Evolutionary conservation across 2,113 vertebrate species (phyloP).

Genomic region (Ariopsis seemanni): DNA sequence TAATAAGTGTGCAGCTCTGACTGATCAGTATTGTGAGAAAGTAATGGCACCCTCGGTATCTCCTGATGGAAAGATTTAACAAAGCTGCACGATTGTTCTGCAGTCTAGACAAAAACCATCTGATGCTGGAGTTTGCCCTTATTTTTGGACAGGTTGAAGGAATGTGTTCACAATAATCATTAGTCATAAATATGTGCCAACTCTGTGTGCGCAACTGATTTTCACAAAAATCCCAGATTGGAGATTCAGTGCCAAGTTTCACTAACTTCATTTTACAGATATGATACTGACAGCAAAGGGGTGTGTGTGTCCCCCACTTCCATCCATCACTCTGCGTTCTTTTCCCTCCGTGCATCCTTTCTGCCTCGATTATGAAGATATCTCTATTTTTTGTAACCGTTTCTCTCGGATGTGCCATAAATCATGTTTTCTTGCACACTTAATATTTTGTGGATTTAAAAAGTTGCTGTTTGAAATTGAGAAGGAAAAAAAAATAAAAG

Average conservation of each 20-base stretch:
- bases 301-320: conserved; percentile 38
- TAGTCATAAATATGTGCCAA: conserved; percentile 4
- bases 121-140: not conserved
- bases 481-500: conserved; percentile 59
- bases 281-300: conserved; percentile 61
- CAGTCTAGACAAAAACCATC: no score
- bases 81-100: no score
- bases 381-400: conserved; percentile 80
- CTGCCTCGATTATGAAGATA: conserved; percentile 78
- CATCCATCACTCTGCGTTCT: conserved; percentile 64
- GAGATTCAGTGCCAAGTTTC: conserved; percentile 18
- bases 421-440: conserved; percentile 80
- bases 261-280: not conserved
- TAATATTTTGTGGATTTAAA: conserved; percentile 81
- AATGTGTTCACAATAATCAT: not conserved
- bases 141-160: not conserved
- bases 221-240: not conserved
- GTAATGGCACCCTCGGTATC: not conserved
- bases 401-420: conserved; percentile 78
- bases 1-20: no score
- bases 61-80: not conserved
- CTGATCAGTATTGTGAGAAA: not conserved
- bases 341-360: conserved; percentile 72
- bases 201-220: not conserved
- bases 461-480: conserved; percentile 69